Conservation (phyloP, 2,113 vertebrate genomes). For the Chiloscyllium plagiosum region DNA sequence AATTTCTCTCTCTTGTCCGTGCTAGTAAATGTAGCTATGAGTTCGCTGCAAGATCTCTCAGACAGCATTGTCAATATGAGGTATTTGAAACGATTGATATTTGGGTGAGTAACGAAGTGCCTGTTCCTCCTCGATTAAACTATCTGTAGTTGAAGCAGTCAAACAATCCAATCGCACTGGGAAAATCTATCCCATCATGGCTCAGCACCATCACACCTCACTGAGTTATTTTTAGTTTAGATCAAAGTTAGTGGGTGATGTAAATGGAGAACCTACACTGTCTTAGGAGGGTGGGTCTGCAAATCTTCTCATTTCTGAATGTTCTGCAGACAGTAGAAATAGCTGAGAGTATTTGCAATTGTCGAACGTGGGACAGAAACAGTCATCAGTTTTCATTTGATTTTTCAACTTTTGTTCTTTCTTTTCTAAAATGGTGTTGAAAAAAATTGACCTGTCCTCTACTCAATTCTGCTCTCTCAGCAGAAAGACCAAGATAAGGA, state of each 20-base stretch:
- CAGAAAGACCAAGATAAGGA: neutral
- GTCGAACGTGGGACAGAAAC: neutral
- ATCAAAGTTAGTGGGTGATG: neutral
- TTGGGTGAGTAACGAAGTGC: neutral
- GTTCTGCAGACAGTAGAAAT: neutral
- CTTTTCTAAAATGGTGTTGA: neutral
- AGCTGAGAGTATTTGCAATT: neutral
- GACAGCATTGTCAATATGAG: neutral
- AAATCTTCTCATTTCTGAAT: neutral
- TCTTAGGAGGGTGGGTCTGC: neutral
- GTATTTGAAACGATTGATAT: neutral
- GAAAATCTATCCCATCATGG: neutral
- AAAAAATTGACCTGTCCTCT: neutral
- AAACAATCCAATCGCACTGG: neutral
- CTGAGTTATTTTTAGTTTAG: neutral
- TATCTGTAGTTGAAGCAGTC: neutral
- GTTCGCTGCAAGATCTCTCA: neutral
- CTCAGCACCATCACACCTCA: neutral
- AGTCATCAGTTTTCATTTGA: neutral
- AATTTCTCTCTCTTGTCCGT: too few relatives aligned
- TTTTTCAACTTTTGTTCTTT: neutral
- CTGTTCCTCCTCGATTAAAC: neutral
- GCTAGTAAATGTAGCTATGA: neutral
- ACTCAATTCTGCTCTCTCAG: neutral
- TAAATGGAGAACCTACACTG: neutral